phyloP scores from a whole-genome alignment of 2,888 invertebrate species.

The Athalia rosae region DNA sequence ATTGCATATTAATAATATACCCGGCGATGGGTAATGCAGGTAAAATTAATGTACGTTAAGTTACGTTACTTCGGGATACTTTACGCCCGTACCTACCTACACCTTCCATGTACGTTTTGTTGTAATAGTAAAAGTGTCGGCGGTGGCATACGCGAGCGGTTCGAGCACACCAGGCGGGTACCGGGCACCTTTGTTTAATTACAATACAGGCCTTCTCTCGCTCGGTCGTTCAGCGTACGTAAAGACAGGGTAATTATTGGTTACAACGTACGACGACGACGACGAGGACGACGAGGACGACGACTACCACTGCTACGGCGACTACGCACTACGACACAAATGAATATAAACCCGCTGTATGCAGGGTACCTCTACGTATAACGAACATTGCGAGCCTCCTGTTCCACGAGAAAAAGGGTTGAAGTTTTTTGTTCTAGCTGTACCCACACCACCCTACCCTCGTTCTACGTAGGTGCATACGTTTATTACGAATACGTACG shows the following conservation, averaged over 20 bases:
- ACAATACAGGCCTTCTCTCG: slow-evolving; percentile 59
- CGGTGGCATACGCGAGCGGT: not conserved
- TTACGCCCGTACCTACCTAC: no score
- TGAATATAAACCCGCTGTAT: not conserved
- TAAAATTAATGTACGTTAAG: no score
- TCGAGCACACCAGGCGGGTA: slow-evolving; percentile 47
- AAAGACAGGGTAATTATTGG: slow-evolving; percentile 68
- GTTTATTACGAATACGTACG: no score
- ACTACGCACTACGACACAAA: no score
- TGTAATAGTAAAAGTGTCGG: not conserved
- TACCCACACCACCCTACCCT: not conserved
- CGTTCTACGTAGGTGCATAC: no score
- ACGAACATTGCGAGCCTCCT: not conserved
- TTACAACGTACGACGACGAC: slow-evolving; percentile 56
- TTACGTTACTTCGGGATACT: no score
- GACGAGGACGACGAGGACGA: no score
- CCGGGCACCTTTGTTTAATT: slow-evolving; percentile 66
- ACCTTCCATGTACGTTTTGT: no score
- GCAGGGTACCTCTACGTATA: not conserved
- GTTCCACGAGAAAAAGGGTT: slow-evolving; percentile 50
- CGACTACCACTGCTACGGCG: no score
- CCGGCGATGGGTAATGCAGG: no score
- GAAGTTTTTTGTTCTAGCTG: slow-evolving; percentile 61
- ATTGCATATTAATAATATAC: no score
- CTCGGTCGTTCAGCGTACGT: slow-evolving; percentile 48